phyloP scores from a whole-genome alignment of 35 echinoderm and acorn worm species.

The Chiridota heheva region DNA sequence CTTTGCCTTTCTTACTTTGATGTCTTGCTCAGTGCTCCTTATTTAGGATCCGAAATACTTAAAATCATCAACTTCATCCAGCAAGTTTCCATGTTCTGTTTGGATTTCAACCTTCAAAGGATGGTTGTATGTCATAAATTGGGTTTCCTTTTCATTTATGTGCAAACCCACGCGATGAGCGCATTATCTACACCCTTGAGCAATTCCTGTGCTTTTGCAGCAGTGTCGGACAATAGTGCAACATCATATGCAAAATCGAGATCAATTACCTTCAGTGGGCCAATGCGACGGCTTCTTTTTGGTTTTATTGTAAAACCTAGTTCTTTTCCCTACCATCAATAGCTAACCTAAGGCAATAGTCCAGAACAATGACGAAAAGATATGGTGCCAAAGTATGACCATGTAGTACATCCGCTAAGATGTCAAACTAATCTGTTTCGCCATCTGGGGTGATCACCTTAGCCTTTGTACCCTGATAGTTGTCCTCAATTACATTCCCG shows the following conservation, averaged over 20 bases:
- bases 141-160: too few species aligned
- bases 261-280: conserved; percentile 11
- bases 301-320: conserved; percentile 1
- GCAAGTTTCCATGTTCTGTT: too few species aligned
- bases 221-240: conserved; percentile 8
- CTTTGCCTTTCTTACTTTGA: too few species aligned
- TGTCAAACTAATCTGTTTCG: conserved; percentile 20
- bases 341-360: conserved; percentile 31
- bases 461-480: background rate
- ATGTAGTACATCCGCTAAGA: conserved; percentile 22
- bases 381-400: conserved; percentile 35
- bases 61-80: too few species aligned
- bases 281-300: conserved; percentile 3
- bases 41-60: too few species aligned
- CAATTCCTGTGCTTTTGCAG: conserved; percentile 3
- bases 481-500: background rate
- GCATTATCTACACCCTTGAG: too few species aligned
- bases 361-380: conserved; percentile 30
- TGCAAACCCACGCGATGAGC: too few species aligned
- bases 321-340: conserved; percentile 38
- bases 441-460: conserved; percentile 45
- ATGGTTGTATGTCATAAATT: too few species aligned
- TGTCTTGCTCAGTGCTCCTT: too few species aligned
- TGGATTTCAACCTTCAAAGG: too few species aligned
- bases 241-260: conserved; percentile 44